Conservation (phyloP, 2,888 invertebrate genomes). For the Phyto melanocephala region DNA sequence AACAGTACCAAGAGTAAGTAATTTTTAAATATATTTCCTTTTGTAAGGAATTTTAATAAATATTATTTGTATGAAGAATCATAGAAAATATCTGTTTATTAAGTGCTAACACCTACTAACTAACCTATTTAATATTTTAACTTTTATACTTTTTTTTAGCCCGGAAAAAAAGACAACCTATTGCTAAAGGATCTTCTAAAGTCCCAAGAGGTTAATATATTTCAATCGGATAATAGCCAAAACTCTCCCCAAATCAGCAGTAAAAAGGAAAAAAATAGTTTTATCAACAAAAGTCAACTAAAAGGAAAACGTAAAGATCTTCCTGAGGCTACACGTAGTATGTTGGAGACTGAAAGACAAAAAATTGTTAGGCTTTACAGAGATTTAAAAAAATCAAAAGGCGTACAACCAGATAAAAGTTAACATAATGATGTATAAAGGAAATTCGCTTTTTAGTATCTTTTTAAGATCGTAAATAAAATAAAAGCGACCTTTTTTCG, state of each 20-base stretch:
- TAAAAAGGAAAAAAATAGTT: conserved; percentile 8
- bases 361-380: conserved; percentile 83
- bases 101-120: no score
- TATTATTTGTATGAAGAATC: no score
- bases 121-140: no score
- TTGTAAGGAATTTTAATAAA: no score
- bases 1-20: conserved; percentile 78
- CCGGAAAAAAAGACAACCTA: conserved; percentile 82
- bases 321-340: conserved; percentile 81
- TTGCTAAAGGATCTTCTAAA: conserved; percentile 81
- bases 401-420: conserved; percentile 48
- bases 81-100: no score
- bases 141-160: conserved; percentile 81
- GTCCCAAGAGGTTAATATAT: neutral
- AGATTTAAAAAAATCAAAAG: conserved; percentile 79
- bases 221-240: neutral
- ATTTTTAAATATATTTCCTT: no score
- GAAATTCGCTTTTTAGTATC: neutral
- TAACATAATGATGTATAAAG: neutral
- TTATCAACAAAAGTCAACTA: conserved; percentile 74
- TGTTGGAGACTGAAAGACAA: conserved; percentile 82
- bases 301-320: conserved; percentile 83
- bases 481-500: neutral
- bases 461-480: neutral
- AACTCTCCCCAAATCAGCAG: neutral